phyloP scores from a whole-genome alignment of 2,113 vertebrate species.

The Epinephelus fuscoguttatus region DNA sequence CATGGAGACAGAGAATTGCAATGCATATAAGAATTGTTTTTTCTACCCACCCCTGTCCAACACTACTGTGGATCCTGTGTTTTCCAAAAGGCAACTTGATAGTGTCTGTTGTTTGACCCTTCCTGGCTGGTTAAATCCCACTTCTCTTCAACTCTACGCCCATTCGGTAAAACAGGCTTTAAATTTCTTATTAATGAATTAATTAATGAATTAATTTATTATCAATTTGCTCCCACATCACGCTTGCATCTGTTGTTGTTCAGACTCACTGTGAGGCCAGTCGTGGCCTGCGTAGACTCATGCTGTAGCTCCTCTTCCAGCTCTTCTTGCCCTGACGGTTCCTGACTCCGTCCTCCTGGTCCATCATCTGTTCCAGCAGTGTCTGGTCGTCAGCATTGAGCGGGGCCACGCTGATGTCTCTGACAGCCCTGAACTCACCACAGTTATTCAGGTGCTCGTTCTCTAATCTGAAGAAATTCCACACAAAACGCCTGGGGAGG shows the following conservation, averaged over 20 bases:
- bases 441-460: slow-evolving; percentile 99
- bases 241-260: not conserved
- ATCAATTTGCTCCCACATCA: too few species aligned
- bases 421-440: slow-evolving; percentile 96
- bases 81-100: too few species aligned
- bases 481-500: slow-evolving; percentile 93
- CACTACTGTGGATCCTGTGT: too few species aligned
- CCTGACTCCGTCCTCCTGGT: slow-evolving; percentile 97
- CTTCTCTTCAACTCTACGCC: too few species aligned
- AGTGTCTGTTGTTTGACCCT: too few species aligned
- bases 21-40: too few species aligned
- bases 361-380: slow-evolving; percentile 99
- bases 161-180: too few species aligned
- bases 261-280: slow-evolving; percentile 93
- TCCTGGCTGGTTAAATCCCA: too few species aligned
- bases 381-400: slow-evolving; percentile 98
- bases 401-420: slow-evolving; percentile 98
- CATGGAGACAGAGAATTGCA: too few species aligned
- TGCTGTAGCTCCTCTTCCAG: slow-evolving; percentile 96
- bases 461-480: slow-evolving; percentile 99
- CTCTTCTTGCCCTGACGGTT: slow-evolving; percentile 95
- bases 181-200: too few species aligned
- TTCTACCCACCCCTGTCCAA: too few species aligned
- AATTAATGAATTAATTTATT: too few species aligned
- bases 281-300: slow-evolving; percentile 91